Conservation (phyloP, 2,888 invertebrate genomes). For the Lepidochrysops patricia region DNA sequence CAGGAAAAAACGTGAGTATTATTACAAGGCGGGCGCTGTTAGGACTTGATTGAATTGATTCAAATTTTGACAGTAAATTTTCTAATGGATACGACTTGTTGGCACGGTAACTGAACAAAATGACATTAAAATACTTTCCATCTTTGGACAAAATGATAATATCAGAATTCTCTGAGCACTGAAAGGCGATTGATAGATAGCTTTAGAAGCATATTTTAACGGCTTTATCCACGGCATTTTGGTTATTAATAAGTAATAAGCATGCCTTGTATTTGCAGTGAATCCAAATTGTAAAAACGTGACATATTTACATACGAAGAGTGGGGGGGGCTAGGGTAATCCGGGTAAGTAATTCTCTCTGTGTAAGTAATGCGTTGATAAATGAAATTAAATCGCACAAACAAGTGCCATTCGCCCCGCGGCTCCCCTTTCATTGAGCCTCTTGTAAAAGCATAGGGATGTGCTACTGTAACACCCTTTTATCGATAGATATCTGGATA, state of each 20-base stretch:
- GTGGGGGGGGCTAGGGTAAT: slow-evolving; percentile 51
- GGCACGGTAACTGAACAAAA: too few species aligned
- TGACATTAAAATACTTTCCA: too few species aligned
- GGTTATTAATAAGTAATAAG: background rate
- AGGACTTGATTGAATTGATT: too few species aligned
- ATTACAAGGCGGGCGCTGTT: too few species aligned
- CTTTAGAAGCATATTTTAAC: too few species aligned
- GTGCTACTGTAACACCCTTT: slow-evolving; percentile 17
- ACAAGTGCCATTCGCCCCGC: slow-evolving; percentile 61
- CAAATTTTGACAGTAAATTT: too few species aligned
- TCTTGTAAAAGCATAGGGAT: slow-evolving; percentile 39
- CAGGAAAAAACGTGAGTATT: too few species aligned
- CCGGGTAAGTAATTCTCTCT: slow-evolving; percentile 70
- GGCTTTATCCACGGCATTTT: background rate
- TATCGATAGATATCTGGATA: background rate
- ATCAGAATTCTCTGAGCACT: too few species aligned
- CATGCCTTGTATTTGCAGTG: background rate
- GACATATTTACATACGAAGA: slow-evolving; percentile 43
- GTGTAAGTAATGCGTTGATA: slow-evolving; percentile 74
- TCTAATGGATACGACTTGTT: too few species aligned
- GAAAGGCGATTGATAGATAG: too few species aligned
- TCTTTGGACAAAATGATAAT: too few species aligned
- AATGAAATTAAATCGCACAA: slow-evolving; percentile 76
- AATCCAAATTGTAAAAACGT: slow-evolving; percentile 25
- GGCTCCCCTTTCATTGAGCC: slow-evolving; percentile 50